Conservation (phyloP, 2,888 invertebrate species). For the Eristalinus sepulchralis region DNA sequence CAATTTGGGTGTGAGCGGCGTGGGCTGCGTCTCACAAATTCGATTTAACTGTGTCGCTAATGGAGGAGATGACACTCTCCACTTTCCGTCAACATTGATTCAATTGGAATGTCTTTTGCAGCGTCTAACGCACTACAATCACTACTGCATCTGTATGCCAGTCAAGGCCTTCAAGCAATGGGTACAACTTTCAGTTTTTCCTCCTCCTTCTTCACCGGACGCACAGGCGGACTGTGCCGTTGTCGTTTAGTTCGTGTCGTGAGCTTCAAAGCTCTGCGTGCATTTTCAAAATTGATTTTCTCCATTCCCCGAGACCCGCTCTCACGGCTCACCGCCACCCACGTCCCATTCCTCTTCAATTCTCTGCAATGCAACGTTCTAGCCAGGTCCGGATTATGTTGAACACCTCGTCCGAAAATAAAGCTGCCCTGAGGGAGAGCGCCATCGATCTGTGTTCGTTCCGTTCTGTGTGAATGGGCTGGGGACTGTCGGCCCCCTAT, state of each 20-base stretch:
- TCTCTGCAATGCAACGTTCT: neutral
- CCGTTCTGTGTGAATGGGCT: conserved; percentile 37
- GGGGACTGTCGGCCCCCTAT: neutral
- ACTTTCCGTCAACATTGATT: neutral
- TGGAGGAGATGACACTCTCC: neutral
- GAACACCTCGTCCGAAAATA: conserved; percentile 24
- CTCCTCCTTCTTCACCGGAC: neutral
- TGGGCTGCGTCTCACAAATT: neutral
- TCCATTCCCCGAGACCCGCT: neutral
- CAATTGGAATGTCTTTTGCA: conserved; percentile 17
- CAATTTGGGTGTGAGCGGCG: neutral
- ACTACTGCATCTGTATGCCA: conserved; percentile 16
- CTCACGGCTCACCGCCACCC: too few species aligned
- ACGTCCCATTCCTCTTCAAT: neutral
- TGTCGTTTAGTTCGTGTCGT: neutral
- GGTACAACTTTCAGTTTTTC: conserved; percentile 32
- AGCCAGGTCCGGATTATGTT: neutral
- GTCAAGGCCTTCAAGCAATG: conserved; percentile 38
- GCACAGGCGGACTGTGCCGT: neutral
- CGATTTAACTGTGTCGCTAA: conserved; percentile 1
- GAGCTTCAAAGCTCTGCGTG: conserved; percentile 38
- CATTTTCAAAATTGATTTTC: conserved; percentile 45
- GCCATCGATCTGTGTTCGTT: conserved; percentile 30
- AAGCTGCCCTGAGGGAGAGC: conserved; percentile 37
- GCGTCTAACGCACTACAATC: neutral